Evolutionary conservation across 2,113 vertebrate species (phyloP).

Genomic region (Ariopsis seemanni): DNA sequence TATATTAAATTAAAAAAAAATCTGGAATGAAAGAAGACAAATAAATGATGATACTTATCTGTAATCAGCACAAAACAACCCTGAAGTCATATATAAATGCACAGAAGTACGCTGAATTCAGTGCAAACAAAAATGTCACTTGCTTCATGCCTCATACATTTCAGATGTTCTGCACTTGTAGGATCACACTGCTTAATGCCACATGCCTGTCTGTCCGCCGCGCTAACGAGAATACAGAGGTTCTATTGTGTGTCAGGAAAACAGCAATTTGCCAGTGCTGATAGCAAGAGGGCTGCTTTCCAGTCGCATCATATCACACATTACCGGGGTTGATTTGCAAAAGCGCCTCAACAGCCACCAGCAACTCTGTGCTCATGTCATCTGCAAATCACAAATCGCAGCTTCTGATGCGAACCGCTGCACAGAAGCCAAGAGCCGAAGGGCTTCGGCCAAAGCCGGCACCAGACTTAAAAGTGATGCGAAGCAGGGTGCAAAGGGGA

Average conservation of each 20-base stretch:
- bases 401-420: conserved; percentile 89
- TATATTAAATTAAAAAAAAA: background rate
- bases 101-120: conserved; percentile 4
- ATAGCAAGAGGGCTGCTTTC: conserved; percentile 58
- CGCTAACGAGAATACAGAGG: conserved; percentile 66
- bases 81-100: conserved; percentile 10
- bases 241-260: conserved; percentile 71
- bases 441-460: conserved; percentile 82
- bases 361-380: conserved; percentile 84
- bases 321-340: conserved; percentile 79
- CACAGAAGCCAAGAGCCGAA: conserved; percentile 88
- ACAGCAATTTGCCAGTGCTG: conserved; percentile 66
- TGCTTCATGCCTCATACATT: conserved; percentile 18
- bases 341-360: conserved; percentile 84
- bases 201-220: conserved; percentile 58
- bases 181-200: conserved; percentile 14
- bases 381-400: conserved; percentile 93
- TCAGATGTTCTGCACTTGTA: conserved; percentile 27
- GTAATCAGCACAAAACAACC: conserved; percentile 18
- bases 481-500: conserved; percentile 88
- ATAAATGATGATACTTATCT: background rate
- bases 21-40: background rate
- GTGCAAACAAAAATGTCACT: background rate
- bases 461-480: conserved; percentile 90
- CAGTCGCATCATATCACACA: conserved; percentile 71